Conservation (phyloP, 2,113 vertebrate species). For the Paramormyrops kingsleyae region DNA sequence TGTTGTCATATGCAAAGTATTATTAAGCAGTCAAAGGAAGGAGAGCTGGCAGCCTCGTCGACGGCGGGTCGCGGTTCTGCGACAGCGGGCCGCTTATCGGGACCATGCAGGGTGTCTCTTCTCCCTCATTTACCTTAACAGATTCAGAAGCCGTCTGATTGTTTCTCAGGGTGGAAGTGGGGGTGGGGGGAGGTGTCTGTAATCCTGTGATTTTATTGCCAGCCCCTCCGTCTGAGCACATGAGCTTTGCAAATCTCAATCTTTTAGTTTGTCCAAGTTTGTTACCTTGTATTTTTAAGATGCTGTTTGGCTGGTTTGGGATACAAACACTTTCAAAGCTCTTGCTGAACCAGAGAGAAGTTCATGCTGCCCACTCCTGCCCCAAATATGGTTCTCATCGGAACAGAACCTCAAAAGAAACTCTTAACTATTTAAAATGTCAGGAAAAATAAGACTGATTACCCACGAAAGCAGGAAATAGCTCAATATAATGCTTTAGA, state of each 20-base stretch:
- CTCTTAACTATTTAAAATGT: not conserved
- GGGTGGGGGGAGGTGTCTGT: not conserved
- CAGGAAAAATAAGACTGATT: not conserved
- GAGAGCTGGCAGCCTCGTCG: not conserved
- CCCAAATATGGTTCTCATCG: not conserved
- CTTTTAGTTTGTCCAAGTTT: not conserved
- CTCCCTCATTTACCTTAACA: slow-evolving; percentile 7
- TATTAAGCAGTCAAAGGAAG: not conserved
- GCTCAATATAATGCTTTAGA: not conserved
- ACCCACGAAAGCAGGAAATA: not conserved
- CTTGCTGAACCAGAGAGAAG: not conserved
- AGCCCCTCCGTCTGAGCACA: not conserved
- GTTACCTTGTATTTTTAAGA: not conserved
- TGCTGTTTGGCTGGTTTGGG: not conserved
- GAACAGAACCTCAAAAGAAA: not conserved
- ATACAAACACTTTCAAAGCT: not conserved
- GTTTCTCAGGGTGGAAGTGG: not conserved
- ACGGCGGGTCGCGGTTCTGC: not conserved
- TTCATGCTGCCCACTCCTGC: not conserved
- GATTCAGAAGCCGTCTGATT: not conserved
- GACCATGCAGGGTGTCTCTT: not conserved
- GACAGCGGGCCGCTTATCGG: not conserved
- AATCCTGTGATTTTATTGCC: not conserved
- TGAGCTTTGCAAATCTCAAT: not conserved
- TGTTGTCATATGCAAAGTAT: not conserved